These are phyloP conservation scores for Eublepharis macularius DNA, from an alignment of 2,113 vertebrate genomes.

Conservation along the genomic window DNA sequence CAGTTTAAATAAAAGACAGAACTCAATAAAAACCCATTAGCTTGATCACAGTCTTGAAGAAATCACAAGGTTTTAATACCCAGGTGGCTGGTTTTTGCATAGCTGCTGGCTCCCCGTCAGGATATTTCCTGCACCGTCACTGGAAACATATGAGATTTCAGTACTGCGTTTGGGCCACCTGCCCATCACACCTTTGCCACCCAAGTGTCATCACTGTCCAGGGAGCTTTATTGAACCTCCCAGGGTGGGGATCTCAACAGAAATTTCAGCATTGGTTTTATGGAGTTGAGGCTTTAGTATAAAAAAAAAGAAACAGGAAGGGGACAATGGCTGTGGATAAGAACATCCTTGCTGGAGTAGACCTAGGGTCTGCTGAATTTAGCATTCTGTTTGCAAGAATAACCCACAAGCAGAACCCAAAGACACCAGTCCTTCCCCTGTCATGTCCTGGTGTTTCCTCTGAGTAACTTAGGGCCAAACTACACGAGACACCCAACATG, in stretches of 20 bases:
- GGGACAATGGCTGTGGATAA: not conserved
- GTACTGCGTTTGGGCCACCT: too few species aligned
- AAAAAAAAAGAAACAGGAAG: not conserved
- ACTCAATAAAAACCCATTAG: not conserved
- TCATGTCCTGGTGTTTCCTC: too few species aligned
- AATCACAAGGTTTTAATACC: accelerated
- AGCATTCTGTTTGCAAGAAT: not conserved
- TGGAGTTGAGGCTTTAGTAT: not conserved
- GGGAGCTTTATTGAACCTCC: not conserved
- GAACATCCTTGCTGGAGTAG: not conserved
- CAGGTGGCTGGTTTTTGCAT: accelerated
- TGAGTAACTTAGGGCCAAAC: too few species aligned
- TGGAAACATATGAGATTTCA: not conserved
- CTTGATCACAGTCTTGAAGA: accelerated
- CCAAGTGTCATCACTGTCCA: not conserved
- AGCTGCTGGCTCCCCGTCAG: not conserved
- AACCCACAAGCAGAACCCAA: not conserved
- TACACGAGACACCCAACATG: too few species aligned
- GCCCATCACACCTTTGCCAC: too few species aligned
- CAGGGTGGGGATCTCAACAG: not conserved
- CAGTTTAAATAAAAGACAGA: not conserved
- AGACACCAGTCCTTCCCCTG: too few species aligned
- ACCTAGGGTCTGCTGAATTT: too few species aligned
- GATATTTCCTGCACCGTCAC: not conserved
- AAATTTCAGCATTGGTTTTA: not conserved